Conservation (phyloP, 1,140 invertebrate species). For the Drosophila cardini region DNA sequence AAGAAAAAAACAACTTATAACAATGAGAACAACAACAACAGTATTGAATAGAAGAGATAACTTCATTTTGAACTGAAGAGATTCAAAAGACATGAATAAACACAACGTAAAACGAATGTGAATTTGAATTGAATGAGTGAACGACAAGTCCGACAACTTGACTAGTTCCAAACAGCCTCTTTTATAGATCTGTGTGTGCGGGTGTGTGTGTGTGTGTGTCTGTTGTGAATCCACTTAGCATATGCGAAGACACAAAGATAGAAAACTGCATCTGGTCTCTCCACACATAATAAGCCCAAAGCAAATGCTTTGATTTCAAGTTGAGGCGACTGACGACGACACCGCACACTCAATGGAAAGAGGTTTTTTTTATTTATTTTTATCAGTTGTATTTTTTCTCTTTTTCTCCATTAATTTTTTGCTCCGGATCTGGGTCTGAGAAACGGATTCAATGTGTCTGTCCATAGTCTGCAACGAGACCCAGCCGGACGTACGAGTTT, state of each 20-base stretch:
- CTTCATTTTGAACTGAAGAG: constrained; percentile 52
- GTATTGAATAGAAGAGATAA: constrained; percentile 25
- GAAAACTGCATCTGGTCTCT: constrained; percentile 50
- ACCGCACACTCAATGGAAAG: constrained; percentile 9
- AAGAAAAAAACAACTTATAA: constrained; percentile 16
- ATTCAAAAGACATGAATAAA: constrained; percentile 71
- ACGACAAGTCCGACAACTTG: constrained; percentile 16
- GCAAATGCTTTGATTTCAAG: constrained; percentile 74
- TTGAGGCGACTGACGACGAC: constrained; percentile 18
- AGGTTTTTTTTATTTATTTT: constrained; percentile 19
- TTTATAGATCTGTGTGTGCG: neutral
- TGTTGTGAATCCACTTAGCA: constrained; percentile 52
- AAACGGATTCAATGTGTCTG: neutral
- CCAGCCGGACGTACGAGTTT: constrained; percentile 64
- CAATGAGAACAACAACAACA: neutral
- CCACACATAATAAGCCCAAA: constrained; percentile 64
- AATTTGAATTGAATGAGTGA: constrained; percentile 74
- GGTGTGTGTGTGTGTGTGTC: constrained; percentile 5
- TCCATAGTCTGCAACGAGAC: neutral
- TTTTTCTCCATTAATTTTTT: constrained; percentile 21
- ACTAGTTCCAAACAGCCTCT: constrained; percentile 1
- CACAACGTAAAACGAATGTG: constrained; percentile 63
- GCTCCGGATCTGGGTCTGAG: constrained; percentile 1
- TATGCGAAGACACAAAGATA: constrained; percentile 35
- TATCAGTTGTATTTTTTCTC: neutral